Percentiles rank a stretch among this genome's conserved stretches.
phyloP scores from a whole-genome alignment of 2,797 vertebrate genomes.

The Manis javanica region DNA sequence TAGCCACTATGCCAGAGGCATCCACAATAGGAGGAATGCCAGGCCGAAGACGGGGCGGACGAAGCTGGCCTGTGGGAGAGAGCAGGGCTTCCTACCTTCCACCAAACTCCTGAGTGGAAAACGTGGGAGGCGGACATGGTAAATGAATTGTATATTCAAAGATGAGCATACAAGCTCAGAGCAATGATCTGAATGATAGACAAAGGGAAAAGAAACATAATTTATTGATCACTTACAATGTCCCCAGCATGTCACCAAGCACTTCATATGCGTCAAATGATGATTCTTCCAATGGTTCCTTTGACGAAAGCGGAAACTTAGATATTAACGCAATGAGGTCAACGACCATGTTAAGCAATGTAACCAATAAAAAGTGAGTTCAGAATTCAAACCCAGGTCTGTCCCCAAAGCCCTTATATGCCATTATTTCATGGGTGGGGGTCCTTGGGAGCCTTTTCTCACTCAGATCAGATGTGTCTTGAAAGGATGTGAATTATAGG shows the following conservation, averaged over 20 bases:
- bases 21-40: accelerated
- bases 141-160: background rate
- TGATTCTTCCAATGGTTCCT: background rate
- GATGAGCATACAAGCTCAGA: background rate
- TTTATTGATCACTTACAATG: too few relatives aligned
- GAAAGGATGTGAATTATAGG: background rate
- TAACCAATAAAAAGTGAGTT: background rate
- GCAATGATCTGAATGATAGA: background rate
- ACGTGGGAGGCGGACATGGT: accelerated
- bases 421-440: accelerated
- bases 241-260: background rate
- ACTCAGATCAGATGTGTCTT: background rate
- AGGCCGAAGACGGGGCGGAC: background rate
- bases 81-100: background rate
- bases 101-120: background rate
- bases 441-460: background rate
- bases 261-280: too few relatives aligned
- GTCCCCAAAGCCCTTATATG: background rate
- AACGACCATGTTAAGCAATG: background rate
- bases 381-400: background rate
- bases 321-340: background rate
- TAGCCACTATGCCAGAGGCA: background rate
- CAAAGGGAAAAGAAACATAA: background rate
- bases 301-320: background rate
- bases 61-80: background rate